Evolutionary conservation across 1,140 invertebrate genomes (phyloP).

Genomic region (Hyphantria cunea): DNA sequence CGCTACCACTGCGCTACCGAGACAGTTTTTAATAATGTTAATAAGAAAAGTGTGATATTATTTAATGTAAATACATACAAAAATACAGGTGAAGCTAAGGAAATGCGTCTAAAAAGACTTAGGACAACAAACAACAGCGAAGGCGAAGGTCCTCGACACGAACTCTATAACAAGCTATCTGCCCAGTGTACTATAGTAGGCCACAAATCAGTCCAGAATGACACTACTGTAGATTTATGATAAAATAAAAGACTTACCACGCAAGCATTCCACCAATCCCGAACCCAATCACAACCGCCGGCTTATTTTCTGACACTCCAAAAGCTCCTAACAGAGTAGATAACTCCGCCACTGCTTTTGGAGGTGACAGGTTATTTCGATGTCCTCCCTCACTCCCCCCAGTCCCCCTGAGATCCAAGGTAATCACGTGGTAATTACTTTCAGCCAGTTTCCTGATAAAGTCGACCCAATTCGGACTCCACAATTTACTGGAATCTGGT

Average conservation of each 20-base stretch:
- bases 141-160: no score
- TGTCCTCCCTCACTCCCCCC: conserved; percentile 66
- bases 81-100: no score
- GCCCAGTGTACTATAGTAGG: no score
- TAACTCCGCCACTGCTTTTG: conserved; percentile 58
- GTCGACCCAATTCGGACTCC: conserved; percentile 60
- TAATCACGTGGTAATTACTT: conserved; percentile 58
- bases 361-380: conserved; percentile 59
- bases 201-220: no score
- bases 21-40: no score
- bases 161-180: no score
- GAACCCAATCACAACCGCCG: conserved; percentile 66
- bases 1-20: no score
- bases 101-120: no score
- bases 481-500: conserved; percentile 60
- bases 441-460: conserved; percentile 54
- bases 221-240: no score
- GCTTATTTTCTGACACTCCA: conserved; percentile 57
- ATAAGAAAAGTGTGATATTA: no score
- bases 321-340: conserved; percentile 54
- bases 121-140: no score
- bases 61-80: no score
- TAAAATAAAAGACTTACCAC: conserved; percentile 49
- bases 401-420: conserved; percentile 66
- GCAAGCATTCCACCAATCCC: conserved; percentile 72